A percentile compares a stretch with the other conserved stretches of the same genome.
Conservation (phyloP, 2,888 invertebrate genomes). For the Orchesella flavescens region DNA sequence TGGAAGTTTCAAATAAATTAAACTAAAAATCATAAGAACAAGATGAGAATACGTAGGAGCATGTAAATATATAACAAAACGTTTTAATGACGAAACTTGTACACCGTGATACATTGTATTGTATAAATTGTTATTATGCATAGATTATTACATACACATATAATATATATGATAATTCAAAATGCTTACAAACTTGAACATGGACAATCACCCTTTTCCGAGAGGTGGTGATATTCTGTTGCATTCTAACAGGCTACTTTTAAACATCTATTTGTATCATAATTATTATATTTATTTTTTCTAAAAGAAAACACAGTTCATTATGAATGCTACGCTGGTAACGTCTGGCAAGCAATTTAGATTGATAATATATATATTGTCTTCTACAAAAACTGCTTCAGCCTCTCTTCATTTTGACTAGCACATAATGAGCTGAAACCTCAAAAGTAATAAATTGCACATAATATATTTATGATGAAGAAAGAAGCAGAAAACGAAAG, state of each 20-base stretch:
- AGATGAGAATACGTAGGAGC: no score
- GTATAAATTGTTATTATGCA: background rate
- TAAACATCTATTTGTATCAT: background rate
- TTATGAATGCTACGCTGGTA: slow-evolving; percentile 53
- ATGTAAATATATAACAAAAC: no score
- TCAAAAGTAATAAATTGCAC: slow-evolving; percentile 42
- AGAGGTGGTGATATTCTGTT: background rate
- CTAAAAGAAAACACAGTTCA: slow-evolving; percentile 34
- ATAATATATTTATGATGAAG: background rate
- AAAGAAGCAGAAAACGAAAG: background rate
- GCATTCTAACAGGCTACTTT: background rate
- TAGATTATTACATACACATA: background rate
- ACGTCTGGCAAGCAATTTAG: slow-evolving; percentile 4
- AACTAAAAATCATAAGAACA: no score
- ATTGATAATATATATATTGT: background rate
- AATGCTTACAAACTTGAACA: background rate
- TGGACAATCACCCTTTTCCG: background rate
- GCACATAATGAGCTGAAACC: slow-evolving; percentile 60
- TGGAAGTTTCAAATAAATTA: no score
- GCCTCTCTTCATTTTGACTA: slow-evolving; percentile 55
- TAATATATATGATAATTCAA: background rate
- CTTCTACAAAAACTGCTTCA: background rate
- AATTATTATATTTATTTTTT: background rate
- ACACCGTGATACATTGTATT: background rate
- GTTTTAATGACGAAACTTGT: no score